phyloP scores from a whole-genome alignment of 2,888 invertebrate genomes.

The Boloria selene region DNA sequence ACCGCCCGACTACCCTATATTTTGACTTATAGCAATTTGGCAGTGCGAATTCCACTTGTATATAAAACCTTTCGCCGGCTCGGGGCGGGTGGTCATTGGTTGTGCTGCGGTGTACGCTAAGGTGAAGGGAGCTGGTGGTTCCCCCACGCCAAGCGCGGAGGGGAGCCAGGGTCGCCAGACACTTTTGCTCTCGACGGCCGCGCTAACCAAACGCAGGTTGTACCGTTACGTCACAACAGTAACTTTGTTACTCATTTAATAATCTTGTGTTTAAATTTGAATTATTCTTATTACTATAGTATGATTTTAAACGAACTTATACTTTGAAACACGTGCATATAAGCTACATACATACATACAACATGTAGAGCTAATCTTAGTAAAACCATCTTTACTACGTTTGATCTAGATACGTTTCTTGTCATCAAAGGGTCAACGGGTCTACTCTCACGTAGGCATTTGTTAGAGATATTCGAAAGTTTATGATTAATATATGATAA shows the following conservation, averaged over 20 bases:
- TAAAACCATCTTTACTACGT: not conserved
- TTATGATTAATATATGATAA: not conserved
- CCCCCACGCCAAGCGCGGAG: conserved; percentile 61
- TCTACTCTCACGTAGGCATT: not conserved
- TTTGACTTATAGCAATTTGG: conserved; percentile 83
- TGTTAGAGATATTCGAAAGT: conserved; percentile 1
- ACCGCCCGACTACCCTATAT: conserved; percentile 84
- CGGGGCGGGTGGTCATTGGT: conserved; percentile 78
- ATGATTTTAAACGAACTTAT: too few relatives aligned
- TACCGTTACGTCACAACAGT: conserved; percentile 56
- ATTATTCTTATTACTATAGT: too few relatives aligned
- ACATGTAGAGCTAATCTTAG: too few relatives aligned
- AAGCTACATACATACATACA: too few relatives aligned
- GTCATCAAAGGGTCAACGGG: conserved; percentile 9
- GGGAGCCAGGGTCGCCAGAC: conserved; percentile 78
- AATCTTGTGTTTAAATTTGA: too few relatives aligned
- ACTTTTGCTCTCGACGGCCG: conserved; percentile 77
- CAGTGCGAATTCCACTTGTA: conserved; percentile 83
- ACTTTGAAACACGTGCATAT: too few relatives aligned
- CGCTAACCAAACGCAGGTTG: conserved; percentile 58
- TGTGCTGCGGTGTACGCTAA: conserved; percentile 48
- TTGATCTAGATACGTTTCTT: conserved; percentile 15
- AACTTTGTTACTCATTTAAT: not conserved
- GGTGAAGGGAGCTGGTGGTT: conserved; percentile 75
- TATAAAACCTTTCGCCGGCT: conserved; percentile 85